Percentiles rank a stretch among this genome's conserved stretches.
Evolutionary conservation across 1,140 invertebrate species (phyloP).

Genomic region (Schlechtendalia chinensis): DNA sequence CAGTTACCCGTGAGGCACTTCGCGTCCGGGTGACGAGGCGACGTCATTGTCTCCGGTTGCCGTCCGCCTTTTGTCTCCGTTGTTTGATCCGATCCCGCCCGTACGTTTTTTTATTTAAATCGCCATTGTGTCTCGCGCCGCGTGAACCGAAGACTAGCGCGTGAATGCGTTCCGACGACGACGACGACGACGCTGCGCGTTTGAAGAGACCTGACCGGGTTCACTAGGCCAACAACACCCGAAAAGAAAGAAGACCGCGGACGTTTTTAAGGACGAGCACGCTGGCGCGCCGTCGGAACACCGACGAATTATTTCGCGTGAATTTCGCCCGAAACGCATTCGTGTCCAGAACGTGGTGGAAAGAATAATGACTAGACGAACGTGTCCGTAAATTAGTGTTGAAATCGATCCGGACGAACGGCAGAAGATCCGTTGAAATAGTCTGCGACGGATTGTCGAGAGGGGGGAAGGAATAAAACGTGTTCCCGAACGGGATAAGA

Average conservation of each 20-base stretch:
- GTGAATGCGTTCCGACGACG: neutral
- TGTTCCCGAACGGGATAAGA: too few species aligned
- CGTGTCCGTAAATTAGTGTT: too few species aligned
- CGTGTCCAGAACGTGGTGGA: neutral
- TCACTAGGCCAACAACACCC: conserved; percentile 38
- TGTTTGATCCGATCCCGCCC: neutral
- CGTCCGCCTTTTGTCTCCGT: conserved; percentile 3
- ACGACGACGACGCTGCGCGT: too few species aligned
- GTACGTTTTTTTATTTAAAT: conserved; percentile 39
- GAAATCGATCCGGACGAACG: too few species aligned
- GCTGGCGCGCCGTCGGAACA: neutral
- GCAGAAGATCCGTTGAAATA: too few species aligned
- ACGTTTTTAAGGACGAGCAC: too few species aligned
- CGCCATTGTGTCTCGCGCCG: conserved; percentile 1
- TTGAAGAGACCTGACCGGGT: neutral
- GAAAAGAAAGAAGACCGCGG: too few species aligned
- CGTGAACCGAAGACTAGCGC: neutral
- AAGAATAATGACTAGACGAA: too few species aligned
- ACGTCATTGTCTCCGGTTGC: conserved; percentile 8
- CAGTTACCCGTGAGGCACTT: neutral
- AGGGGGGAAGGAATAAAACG: too few species aligned
- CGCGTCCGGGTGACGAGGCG: conserved; percentile 22
- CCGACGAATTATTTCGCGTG: too few species aligned
- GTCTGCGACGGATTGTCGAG: too few species aligned
- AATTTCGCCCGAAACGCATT: neutral